phyloP scores from a whole-genome alignment of 2,797 vertebrate genomes.

The Myotis daubentonii region DNA sequence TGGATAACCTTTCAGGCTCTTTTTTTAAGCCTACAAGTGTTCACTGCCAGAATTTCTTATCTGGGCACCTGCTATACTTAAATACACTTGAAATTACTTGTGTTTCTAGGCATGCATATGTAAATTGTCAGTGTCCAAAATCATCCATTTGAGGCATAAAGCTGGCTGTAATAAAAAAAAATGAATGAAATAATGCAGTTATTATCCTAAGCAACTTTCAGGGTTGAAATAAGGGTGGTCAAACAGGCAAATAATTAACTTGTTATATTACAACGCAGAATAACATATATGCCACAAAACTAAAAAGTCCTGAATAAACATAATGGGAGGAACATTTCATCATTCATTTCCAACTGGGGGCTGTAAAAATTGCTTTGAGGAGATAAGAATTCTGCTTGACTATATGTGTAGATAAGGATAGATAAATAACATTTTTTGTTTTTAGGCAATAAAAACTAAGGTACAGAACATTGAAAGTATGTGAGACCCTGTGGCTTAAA shows the following conservation, averaged over 20 bases:
- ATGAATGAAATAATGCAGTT: not conserved
- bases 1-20: not conserved
- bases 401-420: not conserved
- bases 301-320: constrained; percentile 20
- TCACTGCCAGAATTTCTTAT: not conserved
- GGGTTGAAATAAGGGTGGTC: not conserved
- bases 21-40: not conserved
- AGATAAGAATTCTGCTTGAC: not conserved
- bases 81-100: not conserved
- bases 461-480: not conserved
- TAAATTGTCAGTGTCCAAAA: constrained; percentile 24
- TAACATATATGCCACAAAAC: not conserved
- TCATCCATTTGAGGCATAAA: not conserved
- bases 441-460: not conserved
- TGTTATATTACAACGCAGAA: not conserved
- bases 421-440: not conserved
- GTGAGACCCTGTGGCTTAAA: not conserved
- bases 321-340: not conserved
- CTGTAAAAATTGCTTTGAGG: constrained; percentile 13
- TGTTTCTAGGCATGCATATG: not conserved
- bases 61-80: not conserved
- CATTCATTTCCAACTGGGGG: not conserved
- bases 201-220: constrained; percentile 34
- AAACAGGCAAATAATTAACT: not conserved
- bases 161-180: not conserved